phyloP scores from a whole-genome alignment of 2,888 invertebrate genomes.

The Meliscaeva auricollis region DNA sequence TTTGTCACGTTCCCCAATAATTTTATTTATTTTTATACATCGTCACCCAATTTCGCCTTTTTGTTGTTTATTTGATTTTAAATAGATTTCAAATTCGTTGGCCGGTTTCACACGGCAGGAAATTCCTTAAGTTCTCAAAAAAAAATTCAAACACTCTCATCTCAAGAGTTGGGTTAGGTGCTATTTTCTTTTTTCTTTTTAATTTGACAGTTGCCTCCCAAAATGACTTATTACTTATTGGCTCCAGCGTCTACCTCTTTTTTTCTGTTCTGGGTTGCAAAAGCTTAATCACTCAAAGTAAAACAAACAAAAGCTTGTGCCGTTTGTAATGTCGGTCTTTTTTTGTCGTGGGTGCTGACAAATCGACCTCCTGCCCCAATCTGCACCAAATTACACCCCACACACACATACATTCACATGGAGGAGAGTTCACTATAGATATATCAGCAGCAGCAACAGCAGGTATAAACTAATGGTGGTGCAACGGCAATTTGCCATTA shows the following conservation, averaged over 20 bases:
- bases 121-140: neutral
- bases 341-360: conserved; percentile 23
- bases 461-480: conserved; percentile 43
- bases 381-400: conserved; percentile 28
- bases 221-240: conserved; percentile 45
- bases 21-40: conserved; percentile 49
- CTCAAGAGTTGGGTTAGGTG: conserved; percentile 29
- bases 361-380: conserved; percentile 21
- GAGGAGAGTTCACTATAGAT: neutral
- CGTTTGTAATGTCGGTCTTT: conserved; percentile 15
- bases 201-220: conserved; percentile 60
- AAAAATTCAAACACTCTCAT: neutral
- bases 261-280: neutral
- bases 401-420: conserved; percentile 15
- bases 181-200: no score
- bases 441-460: neutral
- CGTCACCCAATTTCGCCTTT: conserved; percentile 30
- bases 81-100: neutral
- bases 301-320: conserved; percentile 67
- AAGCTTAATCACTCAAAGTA: conserved; percentile 34
- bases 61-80: conserved; percentile 35
- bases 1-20: conserved; percentile 29
- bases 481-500: conserved; percentile 71
- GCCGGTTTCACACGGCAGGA: neutral
- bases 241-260: conserved; percentile 11